These are phyloP conservation scores for Rhinichthys klamathensis DNA, from an alignment of 2,113 vertebrate genomes.

Conservation along the genomic window DNA sequence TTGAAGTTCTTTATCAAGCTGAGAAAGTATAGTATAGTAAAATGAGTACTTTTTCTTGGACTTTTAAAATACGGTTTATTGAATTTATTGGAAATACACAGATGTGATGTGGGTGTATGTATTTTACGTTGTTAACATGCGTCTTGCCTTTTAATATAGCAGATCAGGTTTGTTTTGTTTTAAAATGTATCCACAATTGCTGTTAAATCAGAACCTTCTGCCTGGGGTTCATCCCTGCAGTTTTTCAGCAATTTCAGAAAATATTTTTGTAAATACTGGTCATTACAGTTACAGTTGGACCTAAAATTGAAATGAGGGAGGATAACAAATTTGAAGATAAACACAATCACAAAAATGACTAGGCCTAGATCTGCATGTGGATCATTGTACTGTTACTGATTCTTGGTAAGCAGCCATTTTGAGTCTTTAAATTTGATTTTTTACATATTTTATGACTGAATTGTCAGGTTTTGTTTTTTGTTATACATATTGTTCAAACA, in stretches of 20 bases:
- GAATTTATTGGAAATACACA: background rate
- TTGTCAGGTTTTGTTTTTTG: background rate
- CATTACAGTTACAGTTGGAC: slow-evolving; percentile 11
- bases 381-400: background rate
- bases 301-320: background rate
- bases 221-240: background rate
- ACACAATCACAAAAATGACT: background rate
- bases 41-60: background rate
- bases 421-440: background rate
- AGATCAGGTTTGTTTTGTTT: background rate
- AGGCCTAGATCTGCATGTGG: background rate
- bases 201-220: background rate
- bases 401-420: background rate
- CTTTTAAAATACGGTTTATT: background rate
- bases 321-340: background rate
- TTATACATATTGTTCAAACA: background rate
- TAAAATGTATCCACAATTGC: background rate
- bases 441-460: background rate
- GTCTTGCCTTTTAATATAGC: background rate
- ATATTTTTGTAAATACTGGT: slow-evolving; percentile 33
- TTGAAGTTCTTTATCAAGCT: background rate
- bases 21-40: background rate
- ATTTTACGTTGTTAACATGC: background rate
- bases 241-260: slow-evolving; percentile 1
- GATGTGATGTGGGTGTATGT: background rate